Evolutionary conservation across 1,140 invertebrate genomes (phyloP).

Genomic region (Cardiocondyla obscurior): DNA sequence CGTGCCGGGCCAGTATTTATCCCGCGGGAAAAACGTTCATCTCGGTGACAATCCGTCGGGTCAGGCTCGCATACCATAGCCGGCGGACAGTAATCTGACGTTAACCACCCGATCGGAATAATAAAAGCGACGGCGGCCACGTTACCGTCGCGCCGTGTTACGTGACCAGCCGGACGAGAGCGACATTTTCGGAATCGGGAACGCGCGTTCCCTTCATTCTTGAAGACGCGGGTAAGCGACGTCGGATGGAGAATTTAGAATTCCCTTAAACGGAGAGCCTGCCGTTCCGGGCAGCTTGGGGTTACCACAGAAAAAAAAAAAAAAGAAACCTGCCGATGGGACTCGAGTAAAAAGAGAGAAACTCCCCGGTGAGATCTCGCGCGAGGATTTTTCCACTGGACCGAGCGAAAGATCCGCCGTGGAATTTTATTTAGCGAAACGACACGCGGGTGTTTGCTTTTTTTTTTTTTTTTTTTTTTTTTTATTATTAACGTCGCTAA

Average conservation of each 20-base stretch:
- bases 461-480: too few relatives aligned
- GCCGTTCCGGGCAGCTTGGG: too few relatives aligned
- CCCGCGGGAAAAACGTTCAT: constrained; percentile 28
- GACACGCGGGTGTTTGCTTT: too few relatives aligned
- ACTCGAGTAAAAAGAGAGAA: neutral
- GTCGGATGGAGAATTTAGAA: neutral
- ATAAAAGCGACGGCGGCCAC: constrained; percentile 6
- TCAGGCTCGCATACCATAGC: neutral
- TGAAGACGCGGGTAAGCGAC: neutral
- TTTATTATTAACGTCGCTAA: too few relatives aligned
- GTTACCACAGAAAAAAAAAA: too few relatives aligned
- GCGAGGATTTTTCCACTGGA: neutral
- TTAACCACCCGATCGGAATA: constrained; percentile 31
- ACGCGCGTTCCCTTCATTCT: neutral
- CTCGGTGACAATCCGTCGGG: constrained; percentile 9
- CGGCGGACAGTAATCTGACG: constrained; percentile 23
- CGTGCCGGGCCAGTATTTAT: constrained; percentile 26
- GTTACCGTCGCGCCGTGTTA: constrained; percentile 14
- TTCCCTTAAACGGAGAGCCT: neutral
- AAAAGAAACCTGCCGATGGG: neutral
- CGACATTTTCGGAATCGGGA: constrained; percentile 17
- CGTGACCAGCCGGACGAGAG: neutral
- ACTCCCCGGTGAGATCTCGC: neutral
- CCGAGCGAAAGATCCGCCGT: too few relatives aligned
- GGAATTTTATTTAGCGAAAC: too few relatives aligned